Percentiles rank a stretch among this genome's conserved stretches.
Evolutionary conservation across 2,797 vertebrate species (phyloP).

Genomic region (Todus mexicanus): DNA sequence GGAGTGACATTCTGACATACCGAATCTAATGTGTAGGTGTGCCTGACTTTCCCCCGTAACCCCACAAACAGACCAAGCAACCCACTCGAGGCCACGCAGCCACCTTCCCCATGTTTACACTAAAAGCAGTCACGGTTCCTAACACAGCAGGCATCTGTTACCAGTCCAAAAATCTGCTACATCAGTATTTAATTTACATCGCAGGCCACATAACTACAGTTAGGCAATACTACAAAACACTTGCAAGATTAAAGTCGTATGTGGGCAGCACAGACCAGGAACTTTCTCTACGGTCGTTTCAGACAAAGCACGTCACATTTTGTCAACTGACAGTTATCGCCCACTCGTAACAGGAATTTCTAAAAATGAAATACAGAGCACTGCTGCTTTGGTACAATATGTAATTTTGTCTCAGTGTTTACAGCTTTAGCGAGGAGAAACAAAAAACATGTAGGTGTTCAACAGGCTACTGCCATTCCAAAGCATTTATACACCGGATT

Average conservation of each 20-base stretch:
- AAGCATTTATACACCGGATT: neutral
- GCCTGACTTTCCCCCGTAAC: neutral
- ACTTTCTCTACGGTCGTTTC: neutral
- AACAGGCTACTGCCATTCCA: neutral
- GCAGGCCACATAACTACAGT: neutral
- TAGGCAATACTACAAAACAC: neutral
- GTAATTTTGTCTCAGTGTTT: neutral
- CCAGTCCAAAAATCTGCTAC: neutral
- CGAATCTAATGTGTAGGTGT: neutral
- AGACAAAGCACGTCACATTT: neutral
- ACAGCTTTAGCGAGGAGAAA: neutral
- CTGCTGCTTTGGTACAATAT: neutral
- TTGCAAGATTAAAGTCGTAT: neutral
- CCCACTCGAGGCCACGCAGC: neutral
- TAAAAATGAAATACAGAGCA: neutral
- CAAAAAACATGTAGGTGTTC: neutral
- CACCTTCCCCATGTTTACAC: neutral
- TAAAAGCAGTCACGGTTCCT: neutral
- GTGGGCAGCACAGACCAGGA: slow-evolving; percentile 3
- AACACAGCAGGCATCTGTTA: neutral
- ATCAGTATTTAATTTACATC: neutral
- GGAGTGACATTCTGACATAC: neutral
- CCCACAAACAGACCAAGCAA: neutral
- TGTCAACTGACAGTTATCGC: slow-evolving; percentile 10
- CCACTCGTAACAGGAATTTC: neutral